Percentiles rank a stretch among this genome's conserved stretches.
Evolutionary conservation across 2,888 invertebrate genomes (phyloP).

Genomic region (Zeuzera pyrina): DNA sequence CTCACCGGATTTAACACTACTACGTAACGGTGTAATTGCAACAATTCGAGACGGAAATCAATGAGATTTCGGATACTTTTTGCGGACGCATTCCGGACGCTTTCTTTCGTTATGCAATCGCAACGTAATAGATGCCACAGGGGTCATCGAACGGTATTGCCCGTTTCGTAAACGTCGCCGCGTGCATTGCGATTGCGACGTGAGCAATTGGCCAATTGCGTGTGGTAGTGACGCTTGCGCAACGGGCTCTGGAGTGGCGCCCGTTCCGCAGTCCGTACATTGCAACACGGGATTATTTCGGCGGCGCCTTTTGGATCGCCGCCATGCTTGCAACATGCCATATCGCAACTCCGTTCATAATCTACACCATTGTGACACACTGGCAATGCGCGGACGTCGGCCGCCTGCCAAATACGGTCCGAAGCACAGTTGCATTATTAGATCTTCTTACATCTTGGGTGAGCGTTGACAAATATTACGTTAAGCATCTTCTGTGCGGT

Average conservation of each 20-base stretch:
- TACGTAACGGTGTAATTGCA: slow-evolving; percentile 70
- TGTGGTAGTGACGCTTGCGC: slow-evolving; percentile 35
- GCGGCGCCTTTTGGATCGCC: slow-evolving; percentile 60
- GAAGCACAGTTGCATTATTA: slow-evolving; percentile 38
- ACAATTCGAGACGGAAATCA: slow-evolving; percentile 59
- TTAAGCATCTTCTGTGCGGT: no score
- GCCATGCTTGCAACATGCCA: slow-evolving; percentile 70
- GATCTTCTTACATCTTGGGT: slow-evolving; percentile 47
- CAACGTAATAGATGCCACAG: slow-evolving; percentile 45
- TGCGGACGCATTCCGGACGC: slow-evolving; percentile 62
- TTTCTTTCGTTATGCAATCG: slow-evolving; percentile 69
- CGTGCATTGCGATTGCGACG: slow-evolving; percentile 25
- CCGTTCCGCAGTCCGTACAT: slow-evolving; percentile 60
- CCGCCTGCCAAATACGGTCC: slow-evolving; percentile 61
- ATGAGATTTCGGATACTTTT: slow-evolving; percentile 61
- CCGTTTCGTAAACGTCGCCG: slow-evolving; percentile 41
- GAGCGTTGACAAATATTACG: no score
- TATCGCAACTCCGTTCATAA: slow-evolving; percentile 70
- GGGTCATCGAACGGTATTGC: slow-evolving; percentile 57
- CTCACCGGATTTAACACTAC: slow-evolving; percentile 67
- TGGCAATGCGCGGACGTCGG: slow-evolving; percentile 26
- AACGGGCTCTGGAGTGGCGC: slow-evolving; percentile 47
- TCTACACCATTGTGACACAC: slow-evolving; percentile 64
- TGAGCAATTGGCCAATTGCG: slow-evolving; percentile 53
- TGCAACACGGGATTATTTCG: slow-evolving; percentile 72